Base-by-base conservation (phyloP, 2,113 vertebrate species). In the Ophthalmolycus amberensis region DNA sequence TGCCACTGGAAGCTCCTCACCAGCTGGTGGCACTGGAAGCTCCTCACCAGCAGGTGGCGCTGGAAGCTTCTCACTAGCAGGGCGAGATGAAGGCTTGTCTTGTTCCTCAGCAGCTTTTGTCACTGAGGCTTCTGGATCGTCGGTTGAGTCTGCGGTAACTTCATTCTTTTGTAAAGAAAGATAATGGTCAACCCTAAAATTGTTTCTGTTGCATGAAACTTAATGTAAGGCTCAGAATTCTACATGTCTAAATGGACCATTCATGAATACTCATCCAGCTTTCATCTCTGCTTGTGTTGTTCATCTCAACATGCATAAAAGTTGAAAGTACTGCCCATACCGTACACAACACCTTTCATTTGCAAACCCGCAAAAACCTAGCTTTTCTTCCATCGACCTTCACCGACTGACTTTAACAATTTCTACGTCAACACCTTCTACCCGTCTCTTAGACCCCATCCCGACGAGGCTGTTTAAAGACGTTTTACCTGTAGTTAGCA, bases 131-230 rank as follows among this genome's bases (percentile, higher is more conserved):
- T 54, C 67, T 48, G 77, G 71, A 77, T 94, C 93, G 25, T 90
- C 77, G 38, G 84, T 50, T 68, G 93, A 64, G 32, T 85, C 83
- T 29, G 58, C 59, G 0, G 72, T 46, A 7, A 34, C 59, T 67
- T 92, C 71, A 1, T 90, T 87, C 94, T 95, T 94, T 85, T 63
- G 25, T 25, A 85, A 32, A 84, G 40, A 78, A 75, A 80, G 14
- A 81, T 14, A 4, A 29, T 8, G 25, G 16, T 83, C 9, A 83
- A 29, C 15, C 22, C 7, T 14, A n/a, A 25, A 22, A 58, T 15
- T 16, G 16, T 70, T 69, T 6, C 18, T 54, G 20, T 58, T 14
- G 5, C 7, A 77, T 37, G 0, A 20, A 22, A 46, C n/a, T 18
- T 20, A 32, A 34, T 54, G 11, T 18, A 50, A 12, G 3, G 16